Base-by-base conservation (phyloP, 2,888 invertebrate genomes). In the Congeria kusceri region DNA sequence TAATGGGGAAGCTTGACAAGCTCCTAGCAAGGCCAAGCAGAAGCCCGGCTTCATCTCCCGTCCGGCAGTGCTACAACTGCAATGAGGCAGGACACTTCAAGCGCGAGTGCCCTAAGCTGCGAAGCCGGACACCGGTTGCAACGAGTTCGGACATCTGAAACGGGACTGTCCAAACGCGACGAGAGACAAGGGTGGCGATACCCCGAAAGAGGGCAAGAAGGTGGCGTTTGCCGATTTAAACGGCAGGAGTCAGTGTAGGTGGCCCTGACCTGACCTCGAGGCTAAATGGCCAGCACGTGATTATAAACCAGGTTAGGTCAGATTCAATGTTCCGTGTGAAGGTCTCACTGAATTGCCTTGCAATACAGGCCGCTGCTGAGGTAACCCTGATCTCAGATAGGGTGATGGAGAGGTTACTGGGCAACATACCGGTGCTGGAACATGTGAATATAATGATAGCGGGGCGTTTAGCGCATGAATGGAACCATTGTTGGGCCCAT, bases 381-480 rank as follows among this genome's bases (percentile, higher is more conserved):
- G 59, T 69, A 11, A 59, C 69, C 15, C 7, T 69, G n/a, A 28
- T 59, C 28, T 69, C 61, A 9, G 69, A 69, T 39, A 15, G 29
- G 13, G 11, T 69, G 9, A 39, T 44, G 28, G 23, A 28, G 1
- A 15, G 3, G 11, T 27, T 69, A 23, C 18, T 15, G n/a, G 57
- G 44, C 18, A 9, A 27, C 1, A 4, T 39, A 18, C 25, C n/a
- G 56, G 44, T 58, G 20, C 11, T 58, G 11, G 56, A 44, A 39
- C 3, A 25, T 57, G 58, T 67, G 3, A 32, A 13, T 13, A 32
- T 67, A 25, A 67, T 39, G 5, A 58, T 58, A 5, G 67, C 67
- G 11, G 67, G 67, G 18, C 28, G 67, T 23, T 23, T 11, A 57
- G 28, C 25, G 20, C 15, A 67, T 67, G 57, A 47, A 57, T 23